These are phyloP conservation scores for Blomia tropicalis DNA, from an alignment of 2,888 invertebrate genomes.

Conservation along the genomic window DNA sequence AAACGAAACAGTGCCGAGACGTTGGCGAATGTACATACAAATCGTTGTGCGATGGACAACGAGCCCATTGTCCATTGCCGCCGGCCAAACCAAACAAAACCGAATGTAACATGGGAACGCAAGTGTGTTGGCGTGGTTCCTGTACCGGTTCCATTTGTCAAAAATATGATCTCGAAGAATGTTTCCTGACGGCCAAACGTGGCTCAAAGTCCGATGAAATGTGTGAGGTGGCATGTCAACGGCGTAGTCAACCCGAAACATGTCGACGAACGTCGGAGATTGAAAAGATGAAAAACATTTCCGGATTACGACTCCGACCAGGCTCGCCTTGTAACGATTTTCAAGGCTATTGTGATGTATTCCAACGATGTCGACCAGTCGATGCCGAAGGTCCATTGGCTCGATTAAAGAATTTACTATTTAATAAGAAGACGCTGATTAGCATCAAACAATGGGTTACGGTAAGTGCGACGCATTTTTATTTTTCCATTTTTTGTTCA, in stretches of 20 bases:
- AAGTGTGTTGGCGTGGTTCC: conserved; percentile 52
- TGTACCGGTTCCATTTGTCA: conserved; percentile 90
- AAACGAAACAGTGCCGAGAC: conserved; percentile 36
- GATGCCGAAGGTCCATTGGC: conserved; percentile 97
- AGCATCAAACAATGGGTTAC: conserved; percentile 84
- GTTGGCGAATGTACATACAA: conserved; percentile 65
- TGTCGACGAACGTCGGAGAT: conserved; percentile 78
- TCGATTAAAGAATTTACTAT: conserved; percentile 80
- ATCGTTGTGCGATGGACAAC: conserved; percentile 65
- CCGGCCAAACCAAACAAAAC: conserved; percentile 62
- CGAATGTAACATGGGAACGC: conserved; percentile 80
- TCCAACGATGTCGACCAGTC: conserved; percentile 91
- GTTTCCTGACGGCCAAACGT: conserved; percentile 74
- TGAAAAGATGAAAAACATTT: conserved; percentile 31
- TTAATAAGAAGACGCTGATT: conserved; percentile 71
- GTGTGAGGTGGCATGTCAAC: conserved; percentile 93
- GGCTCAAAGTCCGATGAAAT: conserved; percentile 47
- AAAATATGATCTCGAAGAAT: conserved; percentile 82
- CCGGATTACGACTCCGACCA: conserved; percentile 49
- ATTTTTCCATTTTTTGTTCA: conserved; percentile 3
- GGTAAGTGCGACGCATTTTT: too few species aligned
- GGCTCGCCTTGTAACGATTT: conserved; percentile 98
- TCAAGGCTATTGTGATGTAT: conserved; percentile 97
- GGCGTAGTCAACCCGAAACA: conserved; percentile 44
- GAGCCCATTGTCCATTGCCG: conserved; percentile 73